Evolutionary conservation across 1,140 invertebrate species (phyloP).

Genomic region (Cydia strobilella): DNA sequence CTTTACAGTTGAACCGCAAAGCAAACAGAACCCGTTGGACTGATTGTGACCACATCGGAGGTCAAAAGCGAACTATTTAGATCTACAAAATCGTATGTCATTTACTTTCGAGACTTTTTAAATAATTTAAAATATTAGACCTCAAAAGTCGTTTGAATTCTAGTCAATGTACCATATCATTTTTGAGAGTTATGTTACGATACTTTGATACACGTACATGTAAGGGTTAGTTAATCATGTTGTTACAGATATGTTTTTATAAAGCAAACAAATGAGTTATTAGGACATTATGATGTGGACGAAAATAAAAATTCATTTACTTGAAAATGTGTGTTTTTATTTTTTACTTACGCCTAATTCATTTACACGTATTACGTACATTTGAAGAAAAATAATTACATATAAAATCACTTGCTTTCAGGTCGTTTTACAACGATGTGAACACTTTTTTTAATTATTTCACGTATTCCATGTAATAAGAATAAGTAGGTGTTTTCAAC

Average conservation of each 20-base stretch:
- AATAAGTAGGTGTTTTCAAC: no score
- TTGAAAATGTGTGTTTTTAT: conserved; percentile 53
- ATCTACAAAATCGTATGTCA: not conserved
- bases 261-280: conserved; percentile 73
- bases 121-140: conserved; percentile 34
- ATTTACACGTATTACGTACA: conserved; percentile 23
- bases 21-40: conserved; percentile 5
- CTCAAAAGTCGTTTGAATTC: conserved; percentile 34
- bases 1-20: not conserved
- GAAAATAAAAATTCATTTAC: conserved; percentile 77
- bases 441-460: no score
- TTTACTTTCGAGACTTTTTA: conserved; percentile 29
- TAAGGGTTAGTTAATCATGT: conserved; percentile 75
- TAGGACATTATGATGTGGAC: conserved; percentile 77
- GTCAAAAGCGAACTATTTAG: conserved; percentile 14
- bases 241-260: conserved; percentile 78
- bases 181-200: conserved; percentile 70
- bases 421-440: no score
- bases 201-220: conserved; percentile 53
- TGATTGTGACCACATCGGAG: conserved; percentile 36
- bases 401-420: not conserved
- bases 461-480: no score
- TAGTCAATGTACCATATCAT: conserved; percentile 78
- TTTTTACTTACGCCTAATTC: conserved; percentile 16
- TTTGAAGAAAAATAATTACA: not conserved